phyloP scores from a whole-genome alignment of 2,113 vertebrate genomes.

The Equus quagga region DNA sequence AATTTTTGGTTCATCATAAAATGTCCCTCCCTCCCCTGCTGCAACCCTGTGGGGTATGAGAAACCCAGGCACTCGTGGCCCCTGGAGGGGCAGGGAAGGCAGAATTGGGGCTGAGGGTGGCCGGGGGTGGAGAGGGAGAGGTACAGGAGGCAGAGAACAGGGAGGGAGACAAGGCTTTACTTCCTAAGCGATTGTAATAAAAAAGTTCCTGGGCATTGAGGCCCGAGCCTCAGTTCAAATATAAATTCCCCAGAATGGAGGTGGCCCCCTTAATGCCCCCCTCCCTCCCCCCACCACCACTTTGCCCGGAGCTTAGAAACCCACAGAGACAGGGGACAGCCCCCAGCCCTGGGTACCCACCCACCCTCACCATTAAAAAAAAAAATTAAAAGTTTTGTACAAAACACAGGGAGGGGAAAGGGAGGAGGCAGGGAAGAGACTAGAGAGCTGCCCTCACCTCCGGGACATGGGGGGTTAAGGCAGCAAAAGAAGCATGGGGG shows the following conservation, averaged over 20 bases:
- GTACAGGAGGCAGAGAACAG: slow-evolving; percentile 62
- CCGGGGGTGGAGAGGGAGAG: background rate
- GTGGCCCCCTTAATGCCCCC: slow-evolving; percentile 53
- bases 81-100: slow-evolving; percentile 79
- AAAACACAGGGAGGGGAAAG: slow-evolving; percentile 52
- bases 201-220: slow-evolving; percentile 80
- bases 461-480: slow-evolving; percentile 73
- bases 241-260: slow-evolving; percentile 78
- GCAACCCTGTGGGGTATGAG: slow-evolving; percentile 64
- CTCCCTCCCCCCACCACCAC: slow-evolving; percentile 51
- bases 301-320: slow-evolving; percentile 68
- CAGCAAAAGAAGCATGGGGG: slow-evolving; percentile 78
- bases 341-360: slow-evolving; percentile 71
- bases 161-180: slow-evolving; percentile 77
- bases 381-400: slow-evolving; percentile 79
- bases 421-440: slow-evolving; percentile 27
- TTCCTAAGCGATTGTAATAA: slow-evolving; percentile 82
- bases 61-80: slow-evolving; percentile 80
- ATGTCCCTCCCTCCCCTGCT: slow-evolving; percentile 69
- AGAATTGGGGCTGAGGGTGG: background rate
- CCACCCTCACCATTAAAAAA: slow-evolving; percentile 74
- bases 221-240: slow-evolving; percentile 74
- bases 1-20: slow-evolving; percentile 82
- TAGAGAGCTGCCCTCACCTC: slow-evolving; percentile 73
- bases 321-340: slow-evolving; percentile 43